Evolutionary conservation across 2,797 vertebrate genomes (phyloP).

Genomic region (Acrossocheilus fasciatus): DNA sequence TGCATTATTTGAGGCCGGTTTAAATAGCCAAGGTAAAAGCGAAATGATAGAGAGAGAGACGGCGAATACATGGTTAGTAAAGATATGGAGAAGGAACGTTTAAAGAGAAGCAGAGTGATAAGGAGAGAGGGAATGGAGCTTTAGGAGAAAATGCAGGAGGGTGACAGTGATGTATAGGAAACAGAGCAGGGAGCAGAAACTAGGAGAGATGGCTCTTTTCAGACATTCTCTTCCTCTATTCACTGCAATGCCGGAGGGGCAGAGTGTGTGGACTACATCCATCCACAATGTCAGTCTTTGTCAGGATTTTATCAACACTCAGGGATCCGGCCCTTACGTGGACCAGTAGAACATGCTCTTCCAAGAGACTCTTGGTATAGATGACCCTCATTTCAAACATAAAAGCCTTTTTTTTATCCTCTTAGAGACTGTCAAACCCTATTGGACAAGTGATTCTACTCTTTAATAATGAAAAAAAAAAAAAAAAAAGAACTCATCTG

Average conservation of each 20-base stretch:
- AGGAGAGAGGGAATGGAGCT: conserved; percentile 20
- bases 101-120: conserved; percentile 19
- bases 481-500: conserved; percentile 47
- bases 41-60: conserved; percentile 9
- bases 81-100: conserved; percentile 17
- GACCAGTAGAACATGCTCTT: conserved; percentile 53
- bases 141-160: not conserved
- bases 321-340: conserved; percentile 59
- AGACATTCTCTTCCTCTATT: conserved; percentile 56
- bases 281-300: conserved; percentile 69
- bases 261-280: conserved; percentile 64
- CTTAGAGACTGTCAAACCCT: conserved; percentile 39
- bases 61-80: not conserved
- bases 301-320: conserved; percentile 67
- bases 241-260: conserved; percentile 65
- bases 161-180: conserved; percentile 41
- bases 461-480: not conserved
- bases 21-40: conserved; percentile 1
- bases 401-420: conserved; percentile 47
- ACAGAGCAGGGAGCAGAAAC: conserved; percentile 16
- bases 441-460: conserved; percentile 31
- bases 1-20: conserved; percentile 12
- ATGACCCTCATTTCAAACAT: conserved; percentile 70
- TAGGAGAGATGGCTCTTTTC: conserved; percentile 60
- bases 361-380: conserved; percentile 53